Evolutionary conservation across 2,888 invertebrate genomes (phyloP), one percentile per base, ranked within the genome.

Genomic region (Rhagophthalmus giganteus): DNA sequence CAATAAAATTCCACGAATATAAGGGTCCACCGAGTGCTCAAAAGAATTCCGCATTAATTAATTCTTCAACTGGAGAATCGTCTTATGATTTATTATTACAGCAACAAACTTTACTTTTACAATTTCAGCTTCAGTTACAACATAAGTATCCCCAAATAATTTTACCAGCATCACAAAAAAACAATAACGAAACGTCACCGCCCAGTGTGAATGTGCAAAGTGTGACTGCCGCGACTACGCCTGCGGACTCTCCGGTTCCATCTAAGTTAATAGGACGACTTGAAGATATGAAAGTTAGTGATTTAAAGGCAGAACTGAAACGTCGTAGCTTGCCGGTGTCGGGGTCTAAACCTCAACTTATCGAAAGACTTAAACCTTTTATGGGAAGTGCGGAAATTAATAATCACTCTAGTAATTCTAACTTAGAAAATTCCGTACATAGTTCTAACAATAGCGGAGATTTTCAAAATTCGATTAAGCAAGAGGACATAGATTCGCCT

Each of bases 1-100:
- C 90, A 44, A 95, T 97, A 66, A 97, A 97, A 78, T 97, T 97
- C 76, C 96, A 97, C 75, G 97, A 97, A 75, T 93, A 94, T 74
- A 93, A 93, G 77, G 94, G 94, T 25, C 94, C 94, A 15, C 94
- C 95, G 6, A 74, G 73, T 54, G 90, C 93, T 10, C 90, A 90
- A 63, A 91, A 90, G 69, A 73, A 72, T 34, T 79, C 81, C 11
- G 81, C 83, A 7, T 79, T 80, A 7, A 72, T 71, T 54, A 67
- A 69, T 54, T 68, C 74, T 14, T 65, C 72, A 41, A 66, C 76
- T 39, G 78, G 78, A 13, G 94, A 94, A 75, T 92, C 91, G 4
- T 90, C 91, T 5, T 95, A 95, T 74, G 93, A 95, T 73, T 76
- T 95, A 60, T 81, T 95, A 42, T 79, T 97, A 55, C 91, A 96